Conservation (phyloP, 2,888 invertebrate genomes). For the Cephalotes varians region DNA sequence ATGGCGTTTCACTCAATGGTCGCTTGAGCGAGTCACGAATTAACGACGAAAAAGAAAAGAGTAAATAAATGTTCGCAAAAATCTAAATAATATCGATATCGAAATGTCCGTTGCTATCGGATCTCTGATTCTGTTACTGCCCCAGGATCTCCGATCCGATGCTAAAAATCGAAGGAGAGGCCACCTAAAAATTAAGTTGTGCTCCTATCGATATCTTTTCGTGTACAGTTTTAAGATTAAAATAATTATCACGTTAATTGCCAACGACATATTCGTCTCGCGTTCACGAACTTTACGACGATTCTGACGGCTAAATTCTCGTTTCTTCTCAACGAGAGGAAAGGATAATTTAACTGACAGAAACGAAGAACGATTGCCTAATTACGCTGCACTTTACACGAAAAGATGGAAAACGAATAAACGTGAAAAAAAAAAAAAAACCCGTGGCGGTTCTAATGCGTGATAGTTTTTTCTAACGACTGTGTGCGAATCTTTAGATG, state of each 20-base stretch:
- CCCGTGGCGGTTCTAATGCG: neutral
- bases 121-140: slow-evolving; percentile 79
- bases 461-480: slow-evolving; percentile 7
- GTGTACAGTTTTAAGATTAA: slow-evolving; percentile 50
- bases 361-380: slow-evolving; percentile 25
- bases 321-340: neutral
- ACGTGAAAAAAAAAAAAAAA: neutral
- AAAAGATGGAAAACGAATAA: slow-evolving; percentile 6
- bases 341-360: neutral
- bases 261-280: slow-evolving; percentile 16
- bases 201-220: slow-evolving; percentile 51
- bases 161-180: slow-evolving; percentile 16
- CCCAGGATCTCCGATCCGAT: slow-evolving; percentile 76
- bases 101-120: slow-evolving; percentile 13
- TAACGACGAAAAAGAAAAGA: neutral
- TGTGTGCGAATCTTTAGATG: neutral
- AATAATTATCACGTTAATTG: slow-evolving; percentile 21
- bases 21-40: slow-evolving; percentile 30
- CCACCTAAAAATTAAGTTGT: slow-evolving; percentile 10
- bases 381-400: neutral
- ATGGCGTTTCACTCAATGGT: slow-evolving; percentile 23
- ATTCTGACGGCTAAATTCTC: slow-evolving; percentile 27
- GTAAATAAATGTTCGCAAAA: slow-evolving; percentile 25
- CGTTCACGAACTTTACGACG: slow-evolving; percentile 14
- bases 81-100: slow-evolving; percentile 27